Percentiles rank a stretch among this genome's conserved stretches.
Evolutionary conservation across 2,113 vertebrate species (phyloP).

Genomic region (Riparia riparia): DNA sequence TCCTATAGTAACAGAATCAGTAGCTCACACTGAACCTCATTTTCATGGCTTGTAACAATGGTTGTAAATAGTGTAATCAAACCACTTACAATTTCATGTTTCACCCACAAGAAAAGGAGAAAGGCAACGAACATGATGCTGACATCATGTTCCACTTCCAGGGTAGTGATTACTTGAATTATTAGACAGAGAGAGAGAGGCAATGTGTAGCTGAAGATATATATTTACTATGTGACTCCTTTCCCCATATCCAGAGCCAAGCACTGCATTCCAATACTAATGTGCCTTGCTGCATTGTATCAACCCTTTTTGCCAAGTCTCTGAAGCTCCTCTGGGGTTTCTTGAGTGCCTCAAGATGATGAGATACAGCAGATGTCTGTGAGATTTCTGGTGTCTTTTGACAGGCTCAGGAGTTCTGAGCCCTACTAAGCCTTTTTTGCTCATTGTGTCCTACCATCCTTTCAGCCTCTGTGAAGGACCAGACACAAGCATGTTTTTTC

Average conservation of each 20-base stretch:
- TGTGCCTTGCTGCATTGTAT: background rate
- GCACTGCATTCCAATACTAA: background rate
- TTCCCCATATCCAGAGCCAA: background rate
- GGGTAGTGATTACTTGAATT: accelerated
- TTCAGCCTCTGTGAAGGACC: background rate
- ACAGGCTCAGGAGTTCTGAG: background rate
- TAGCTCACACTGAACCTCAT: background rate
- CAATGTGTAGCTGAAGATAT: background rate
- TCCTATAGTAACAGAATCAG: background rate
- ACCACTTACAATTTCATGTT: background rate
- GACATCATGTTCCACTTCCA: background rate
- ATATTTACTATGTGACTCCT: background rate
- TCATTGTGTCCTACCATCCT: background rate
- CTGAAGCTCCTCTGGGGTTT: background rate
- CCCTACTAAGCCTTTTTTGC: background rate
- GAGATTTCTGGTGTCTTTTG: background rate
- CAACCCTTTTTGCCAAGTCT: background rate
- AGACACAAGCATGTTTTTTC: background rate
- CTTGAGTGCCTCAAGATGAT: background rate
- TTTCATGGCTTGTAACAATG: background rate
- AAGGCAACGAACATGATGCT: background rate
- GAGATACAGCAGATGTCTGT: background rate
- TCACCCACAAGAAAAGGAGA: background rate
- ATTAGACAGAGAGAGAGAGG: background rate
- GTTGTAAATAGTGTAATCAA: background rate